Conservation (phyloP, 2,797 vertebrate species). For the Furcifer pardalis region DNA sequence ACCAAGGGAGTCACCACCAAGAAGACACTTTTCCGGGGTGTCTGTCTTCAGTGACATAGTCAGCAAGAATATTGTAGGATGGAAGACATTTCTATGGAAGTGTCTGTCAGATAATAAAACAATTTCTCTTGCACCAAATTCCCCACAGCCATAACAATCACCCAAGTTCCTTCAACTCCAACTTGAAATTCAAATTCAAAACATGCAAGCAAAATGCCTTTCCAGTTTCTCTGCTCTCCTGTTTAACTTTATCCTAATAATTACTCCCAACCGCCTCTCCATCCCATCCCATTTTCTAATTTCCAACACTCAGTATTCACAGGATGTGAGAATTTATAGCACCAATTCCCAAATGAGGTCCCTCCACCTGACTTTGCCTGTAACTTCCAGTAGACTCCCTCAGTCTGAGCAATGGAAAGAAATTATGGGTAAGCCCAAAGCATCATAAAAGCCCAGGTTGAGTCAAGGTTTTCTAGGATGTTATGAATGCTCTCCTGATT, state of each 20-base stretch:
- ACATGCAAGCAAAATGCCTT: not conserved
- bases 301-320: not conserved
- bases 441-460: not conserved
- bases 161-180: not conserved
- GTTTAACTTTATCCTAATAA: not conserved
- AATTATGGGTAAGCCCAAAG: not conserved
- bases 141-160: not conserved
- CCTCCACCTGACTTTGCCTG: not conserved
- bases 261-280: not conserved
- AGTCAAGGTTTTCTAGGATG: not conserved
- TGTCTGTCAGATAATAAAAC: not conserved
- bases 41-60: no score
- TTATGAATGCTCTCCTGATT: not conserved
- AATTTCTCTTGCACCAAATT: not conserved
- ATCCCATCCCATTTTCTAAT: not conserved
- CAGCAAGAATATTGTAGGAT: no score
- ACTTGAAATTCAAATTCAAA: not conserved
- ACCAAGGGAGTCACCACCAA: no score
- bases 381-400: not conserved
- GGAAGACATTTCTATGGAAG: no score
- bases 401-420: not conserved
- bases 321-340: not conserved
- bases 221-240: not conserved
- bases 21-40: no score
- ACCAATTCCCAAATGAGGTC: not conserved